These are phyloP conservation scores for Drosophila trapezifrons DNA, from an alignment of 1,140 invertebrate genomes.

Conservation along the genomic window DNA sequence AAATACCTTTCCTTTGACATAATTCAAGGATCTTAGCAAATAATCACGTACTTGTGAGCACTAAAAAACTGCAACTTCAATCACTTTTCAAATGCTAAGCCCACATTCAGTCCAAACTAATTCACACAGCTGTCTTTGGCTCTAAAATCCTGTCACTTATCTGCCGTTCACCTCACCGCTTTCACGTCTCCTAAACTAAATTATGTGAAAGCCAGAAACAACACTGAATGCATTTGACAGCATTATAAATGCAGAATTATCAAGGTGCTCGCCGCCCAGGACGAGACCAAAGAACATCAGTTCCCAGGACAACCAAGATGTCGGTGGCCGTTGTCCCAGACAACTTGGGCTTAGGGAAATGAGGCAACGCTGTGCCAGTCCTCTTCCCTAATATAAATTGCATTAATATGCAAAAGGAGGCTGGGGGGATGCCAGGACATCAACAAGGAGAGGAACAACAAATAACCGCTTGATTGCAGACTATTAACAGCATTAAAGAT, in stretches of 20 bases:
- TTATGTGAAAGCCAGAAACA: constrained; percentile 64
- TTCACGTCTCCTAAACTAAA: constrained; percentile 60
- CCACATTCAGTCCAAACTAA: not conserved
- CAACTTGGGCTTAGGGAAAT: constrained; percentile 41
- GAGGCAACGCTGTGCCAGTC: constrained; percentile 27
- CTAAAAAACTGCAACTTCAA: not conserved
- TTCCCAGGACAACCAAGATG: constrained; percentile 22
- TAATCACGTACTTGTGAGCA: no score
- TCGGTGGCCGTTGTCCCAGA: constrained; percentile 3
- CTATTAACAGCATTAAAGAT: constrained; percentile 81
- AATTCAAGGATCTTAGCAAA: not conserved
- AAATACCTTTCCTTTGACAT: not conserved
- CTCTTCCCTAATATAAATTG: constrained; percentile 54
- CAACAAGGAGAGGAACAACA: constrained; percentile 38
- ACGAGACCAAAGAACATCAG: constrained; percentile 38
- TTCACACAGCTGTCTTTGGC: constrained; percentile 19
- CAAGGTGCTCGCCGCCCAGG: constrained; percentile 11
- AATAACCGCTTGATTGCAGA: constrained; percentile 68
- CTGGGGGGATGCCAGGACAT: not conserved
- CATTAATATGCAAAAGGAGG: constrained; percentile 62
- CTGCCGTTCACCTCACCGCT: constrained; percentile 36
- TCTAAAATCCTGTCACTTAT: constrained; percentile 43
- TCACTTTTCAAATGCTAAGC: no score
- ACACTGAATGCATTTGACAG: constrained; percentile 65
- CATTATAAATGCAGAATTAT: constrained; percentile 66